These are phyloP conservation scores for Oreochromis mossambicus DNA, from an alignment of 2,797 vertebrate species.

Conservation along the genomic window DNA sequence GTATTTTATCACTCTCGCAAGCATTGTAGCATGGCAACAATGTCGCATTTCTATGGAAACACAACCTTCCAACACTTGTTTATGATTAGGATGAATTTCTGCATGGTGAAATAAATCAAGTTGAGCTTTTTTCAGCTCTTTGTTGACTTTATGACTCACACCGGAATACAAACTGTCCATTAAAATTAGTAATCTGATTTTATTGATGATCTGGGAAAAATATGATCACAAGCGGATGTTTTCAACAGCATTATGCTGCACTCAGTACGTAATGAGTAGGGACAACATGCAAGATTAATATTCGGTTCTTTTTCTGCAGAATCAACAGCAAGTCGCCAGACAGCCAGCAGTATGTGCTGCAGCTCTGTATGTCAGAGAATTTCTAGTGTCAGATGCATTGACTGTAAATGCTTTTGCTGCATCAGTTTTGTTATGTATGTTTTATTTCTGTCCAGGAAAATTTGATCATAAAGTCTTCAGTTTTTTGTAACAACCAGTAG, in stretches of 20 bases:
- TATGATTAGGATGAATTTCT: constrained; percentile 1
- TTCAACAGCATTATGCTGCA: neutral
- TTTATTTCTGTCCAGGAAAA: neutral
- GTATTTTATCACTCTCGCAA: constrained; percentile 30
- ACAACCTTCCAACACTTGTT: constrained; percentile 20
- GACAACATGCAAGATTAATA: neutral
- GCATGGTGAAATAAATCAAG: neutral
- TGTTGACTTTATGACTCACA: neutral
- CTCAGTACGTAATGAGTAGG: neutral
- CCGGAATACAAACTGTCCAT: neutral
- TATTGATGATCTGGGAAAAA: neutral
- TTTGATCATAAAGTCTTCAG: no score
- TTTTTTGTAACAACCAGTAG: neutral
- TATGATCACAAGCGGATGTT: neutral
- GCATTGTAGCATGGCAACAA: constrained; percentile 65
- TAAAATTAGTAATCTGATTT: neutral
- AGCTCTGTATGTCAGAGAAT: neutral
- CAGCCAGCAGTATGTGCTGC: neutral
- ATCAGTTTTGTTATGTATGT: neutral
- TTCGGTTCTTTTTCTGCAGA: neutral
- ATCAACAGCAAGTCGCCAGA: neutral
- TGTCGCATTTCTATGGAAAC: constrained; percentile 75
- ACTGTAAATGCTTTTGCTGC: neutral
- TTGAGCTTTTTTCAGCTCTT: neutral
- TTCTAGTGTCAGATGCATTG: neutral